Evolutionary conservation across 2,113 vertebrate species (phyloP).

Genomic region (Chamaea fasciata): DNA sequence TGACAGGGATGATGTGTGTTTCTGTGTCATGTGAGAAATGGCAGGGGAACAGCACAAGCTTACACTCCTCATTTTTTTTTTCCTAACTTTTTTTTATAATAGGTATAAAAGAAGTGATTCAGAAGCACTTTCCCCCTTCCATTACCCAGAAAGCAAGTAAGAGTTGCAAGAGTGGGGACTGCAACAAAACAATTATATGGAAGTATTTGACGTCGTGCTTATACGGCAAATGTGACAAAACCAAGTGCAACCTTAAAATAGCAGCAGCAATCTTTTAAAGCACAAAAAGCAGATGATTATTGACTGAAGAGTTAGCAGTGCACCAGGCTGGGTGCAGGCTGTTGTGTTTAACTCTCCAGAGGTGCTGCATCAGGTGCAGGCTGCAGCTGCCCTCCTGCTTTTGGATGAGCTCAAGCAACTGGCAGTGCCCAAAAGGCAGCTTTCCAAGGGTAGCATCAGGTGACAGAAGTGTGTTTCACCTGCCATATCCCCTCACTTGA

Average conservation of each 20-base stretch:
- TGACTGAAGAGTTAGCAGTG: background rate
- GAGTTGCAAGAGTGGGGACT: conserved; percentile 12
- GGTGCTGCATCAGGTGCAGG: accelerated
- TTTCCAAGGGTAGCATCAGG: background rate
- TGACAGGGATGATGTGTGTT: accelerated
- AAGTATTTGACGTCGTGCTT: conserved; percentile 41
- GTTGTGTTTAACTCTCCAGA: background rate
- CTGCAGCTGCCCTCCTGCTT: background rate
- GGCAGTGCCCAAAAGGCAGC: background rate
- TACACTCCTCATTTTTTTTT: background rate
- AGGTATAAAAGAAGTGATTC: conserved; percentile 17
- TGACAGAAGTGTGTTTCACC: background rate
- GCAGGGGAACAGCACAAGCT: background rate
- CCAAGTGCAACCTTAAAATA: conserved; percentile 46
- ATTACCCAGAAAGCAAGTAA: conserved; percentile 36
- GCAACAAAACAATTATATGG: conserved; percentile 48
- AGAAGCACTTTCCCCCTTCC: conserved; percentile 6
- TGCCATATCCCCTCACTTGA: accelerated
- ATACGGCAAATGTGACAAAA: conserved; percentile 51
- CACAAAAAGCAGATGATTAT: conserved; percentile 43
- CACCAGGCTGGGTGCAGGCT: background rate
- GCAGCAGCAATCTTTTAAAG: conserved; percentile 42
- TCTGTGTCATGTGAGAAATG: background rate
- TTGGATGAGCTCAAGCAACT: background rate
- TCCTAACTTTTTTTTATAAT: background rate